phyloP scores from a whole-genome alignment of 2,888 invertebrate species.

The Nineta flava region DNA sequence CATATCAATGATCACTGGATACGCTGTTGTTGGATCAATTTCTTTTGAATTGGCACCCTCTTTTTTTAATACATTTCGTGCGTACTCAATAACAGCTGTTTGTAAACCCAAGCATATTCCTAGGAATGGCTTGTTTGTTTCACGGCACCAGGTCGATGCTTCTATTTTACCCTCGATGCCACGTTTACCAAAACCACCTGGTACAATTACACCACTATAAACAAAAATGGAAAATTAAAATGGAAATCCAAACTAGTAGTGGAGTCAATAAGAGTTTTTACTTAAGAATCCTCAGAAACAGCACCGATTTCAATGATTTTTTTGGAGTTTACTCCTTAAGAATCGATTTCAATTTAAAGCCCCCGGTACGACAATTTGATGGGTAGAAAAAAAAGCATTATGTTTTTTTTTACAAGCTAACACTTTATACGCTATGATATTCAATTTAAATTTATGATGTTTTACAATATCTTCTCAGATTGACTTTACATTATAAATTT shows the following conservation, averaged over 20 bases:
- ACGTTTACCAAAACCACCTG: conserved; percentile 93
- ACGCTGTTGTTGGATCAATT: conserved; percentile 50
- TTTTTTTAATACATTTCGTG: conserved; percentile 65
- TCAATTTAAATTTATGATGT: no score
- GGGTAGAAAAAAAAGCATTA: no score
- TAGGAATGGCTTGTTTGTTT: conserved; percentile 76
- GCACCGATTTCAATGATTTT: no score
- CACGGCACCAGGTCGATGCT: conserved; percentile 86
- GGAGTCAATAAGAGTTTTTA: no score
- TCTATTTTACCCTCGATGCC: conserved; percentile 94
- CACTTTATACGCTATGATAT: no score
- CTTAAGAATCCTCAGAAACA: no score
- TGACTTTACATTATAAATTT: no score
- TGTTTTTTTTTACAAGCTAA: no score
- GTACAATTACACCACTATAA: conserved; percentile 79
- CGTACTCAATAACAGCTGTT: conserved; percentile 90
- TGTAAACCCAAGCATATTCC: conserved; percentile 98
- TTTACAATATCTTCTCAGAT: no score
- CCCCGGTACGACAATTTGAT: no score
- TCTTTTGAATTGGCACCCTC: conserved; percentile 78
- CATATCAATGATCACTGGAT: conserved; percentile 93
- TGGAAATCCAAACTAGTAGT: not conserved
- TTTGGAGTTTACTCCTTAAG: no score
- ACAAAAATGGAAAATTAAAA: conserved; percentile 8
- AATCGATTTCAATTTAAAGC: no score